Base-by-base conservation (phyloP, 2,888 invertebrate species). In the Timandra comae region DNA sequence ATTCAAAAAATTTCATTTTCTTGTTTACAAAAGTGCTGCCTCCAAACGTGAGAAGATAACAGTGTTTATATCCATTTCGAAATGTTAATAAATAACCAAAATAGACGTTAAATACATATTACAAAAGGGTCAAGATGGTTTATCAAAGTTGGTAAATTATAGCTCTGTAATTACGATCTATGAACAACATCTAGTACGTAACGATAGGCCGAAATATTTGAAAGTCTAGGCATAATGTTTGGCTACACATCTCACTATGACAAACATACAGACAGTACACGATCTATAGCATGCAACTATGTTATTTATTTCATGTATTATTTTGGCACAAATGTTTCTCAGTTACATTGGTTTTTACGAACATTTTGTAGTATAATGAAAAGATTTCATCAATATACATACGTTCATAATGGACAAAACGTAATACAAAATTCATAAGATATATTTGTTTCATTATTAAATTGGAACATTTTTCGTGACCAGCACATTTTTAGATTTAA, bases 271-370 rank as follows among this genome's bases (percentile, higher is more conserved):
- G n/a, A 16, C 16, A 3, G 56, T 66, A 42, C 57, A 69, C 63
- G 48, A 52, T n/a, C 76, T 78, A 76, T 53, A 68, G 59, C 79
- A 80, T 77, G 77, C 76, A 76, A 62, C 70, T 80, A 78, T 60
- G n/a, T n/a, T 53, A 43, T 40, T 35, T 35, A 43, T 38, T 30
- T 33, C 9, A 13, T 23, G 13, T 12, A 9, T 13, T 23, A 16
- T 24, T 24, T 24, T 24, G 24, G 24, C 24, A 24, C 24, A 6
- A 24, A 9, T 10, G 1, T 16, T 16, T 5, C 16, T 5, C 16
- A 16, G 6, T 5, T 6, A 16, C 3, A 16, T 6, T 5, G 4
- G 6, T 16, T 16, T 16, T 4, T 5, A 16, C 3, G 6, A 16
- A 16, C 16, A 16, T 16, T 16, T n/a, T n/a, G n/a, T n/a, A 16